These are phyloP conservation scores for Gadopsis marmoratus DNA, from an alignment of 2,797 vertebrate species.

Conservation along the genomic window DNA sequence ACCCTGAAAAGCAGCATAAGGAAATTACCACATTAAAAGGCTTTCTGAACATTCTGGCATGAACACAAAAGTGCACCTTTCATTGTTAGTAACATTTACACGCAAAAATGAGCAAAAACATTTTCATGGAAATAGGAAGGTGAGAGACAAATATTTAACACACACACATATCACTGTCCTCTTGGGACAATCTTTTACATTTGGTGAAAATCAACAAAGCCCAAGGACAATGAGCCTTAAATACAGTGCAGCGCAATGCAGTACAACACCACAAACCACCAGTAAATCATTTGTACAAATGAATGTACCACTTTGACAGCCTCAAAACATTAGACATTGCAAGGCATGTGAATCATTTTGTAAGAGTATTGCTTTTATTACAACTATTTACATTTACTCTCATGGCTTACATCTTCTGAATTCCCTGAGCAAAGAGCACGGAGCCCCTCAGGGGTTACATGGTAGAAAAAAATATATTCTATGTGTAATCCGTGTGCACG, in stretches of 20 bases:
- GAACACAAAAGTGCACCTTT: background rate
- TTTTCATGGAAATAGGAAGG: background rate
- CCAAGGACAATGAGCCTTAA: background rate
- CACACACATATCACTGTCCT: background rate
- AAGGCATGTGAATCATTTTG: background rate
- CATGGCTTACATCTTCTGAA: background rate
- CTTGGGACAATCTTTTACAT: slow-evolving; percentile 27
- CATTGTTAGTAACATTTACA: background rate
- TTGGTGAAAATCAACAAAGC: slow-evolving; percentile 23
- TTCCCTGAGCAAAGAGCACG: background rate
- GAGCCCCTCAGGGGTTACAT: too few relatives aligned
- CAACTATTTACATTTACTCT: background rate
- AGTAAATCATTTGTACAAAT: background rate
- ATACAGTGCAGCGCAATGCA: background rate
- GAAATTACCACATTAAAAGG: slow-evolving; percentile 21
- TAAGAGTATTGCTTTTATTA: background rate
- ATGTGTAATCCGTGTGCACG: too few relatives aligned
- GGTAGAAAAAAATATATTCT: too few relatives aligned
- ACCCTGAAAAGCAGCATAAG: slow-evolving; percentile 86
- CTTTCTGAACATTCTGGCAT: background rate
- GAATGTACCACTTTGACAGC: background rate
- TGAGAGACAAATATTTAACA: background rate
- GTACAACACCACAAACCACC: background rate
- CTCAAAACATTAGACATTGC: background rate
- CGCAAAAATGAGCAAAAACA: background rate